A percentile compares a stretch with the other conserved stretches of the same genome.
Evolutionary conservation across 1,140 invertebrate genomes (phyloP).

Genomic region (Zaprionus ghesquierei): DNA sequence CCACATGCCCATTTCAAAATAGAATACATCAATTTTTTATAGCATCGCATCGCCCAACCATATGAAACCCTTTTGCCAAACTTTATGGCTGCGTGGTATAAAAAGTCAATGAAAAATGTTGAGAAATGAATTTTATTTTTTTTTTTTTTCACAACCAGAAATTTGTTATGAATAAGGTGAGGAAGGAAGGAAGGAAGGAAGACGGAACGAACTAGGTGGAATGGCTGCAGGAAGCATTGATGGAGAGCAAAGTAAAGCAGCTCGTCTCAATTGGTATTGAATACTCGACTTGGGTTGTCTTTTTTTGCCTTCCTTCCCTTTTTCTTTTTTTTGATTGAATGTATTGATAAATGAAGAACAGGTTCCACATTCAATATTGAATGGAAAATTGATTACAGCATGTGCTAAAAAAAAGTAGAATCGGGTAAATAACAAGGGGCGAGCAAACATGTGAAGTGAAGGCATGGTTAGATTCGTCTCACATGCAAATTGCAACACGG

Average conservation of each 20-base stretch:
- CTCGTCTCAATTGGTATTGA: neutral
- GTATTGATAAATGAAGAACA: conserved; percentile 44
- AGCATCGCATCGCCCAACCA: neutral
- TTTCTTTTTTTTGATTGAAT: conserved; percentile 56
- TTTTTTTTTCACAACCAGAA: conserved; percentile 38
- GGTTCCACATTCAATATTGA: conserved; percentile 6
- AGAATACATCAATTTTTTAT: neutral
- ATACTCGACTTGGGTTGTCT: neutral
- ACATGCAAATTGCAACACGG: conserved; percentile 27
- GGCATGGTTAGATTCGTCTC: neutral
- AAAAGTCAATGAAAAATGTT: conserved; percentile 32
- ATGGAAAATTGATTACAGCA: conserved; percentile 43
- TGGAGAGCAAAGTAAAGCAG: neutral
- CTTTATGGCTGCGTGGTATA: neutral
- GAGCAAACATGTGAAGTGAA: neutral
- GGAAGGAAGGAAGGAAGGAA: conserved; percentile 6
- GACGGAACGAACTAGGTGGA: neutral
- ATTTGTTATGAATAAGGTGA: conserved; percentile 39
- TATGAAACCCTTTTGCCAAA: neutral
- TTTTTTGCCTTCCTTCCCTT: neutral
- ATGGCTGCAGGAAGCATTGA: neutral
- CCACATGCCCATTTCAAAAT: neutral
- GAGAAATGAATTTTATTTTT: conserved; percentile 40
- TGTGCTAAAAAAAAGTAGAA: conserved; percentile 30
- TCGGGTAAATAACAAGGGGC: neutral